phyloP scores from a whole-genome alignment of 2,797 vertebrate species.

The Coregonus suidteri region DNA sequence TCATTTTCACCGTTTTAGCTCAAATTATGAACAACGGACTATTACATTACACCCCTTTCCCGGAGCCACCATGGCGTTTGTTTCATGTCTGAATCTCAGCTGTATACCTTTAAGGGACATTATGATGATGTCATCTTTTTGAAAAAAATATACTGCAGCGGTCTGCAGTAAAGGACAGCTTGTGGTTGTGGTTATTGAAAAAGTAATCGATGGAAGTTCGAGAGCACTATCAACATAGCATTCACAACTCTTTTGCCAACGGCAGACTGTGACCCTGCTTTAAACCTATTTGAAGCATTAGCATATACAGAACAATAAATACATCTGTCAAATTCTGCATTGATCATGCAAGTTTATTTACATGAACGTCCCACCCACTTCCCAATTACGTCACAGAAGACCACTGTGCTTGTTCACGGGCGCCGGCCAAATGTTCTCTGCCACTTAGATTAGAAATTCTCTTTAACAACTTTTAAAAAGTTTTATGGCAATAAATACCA shows the following conservation, averaged over 20 bases:
- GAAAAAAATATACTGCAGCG: constrained; percentile 72
- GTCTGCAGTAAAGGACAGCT: neutral
- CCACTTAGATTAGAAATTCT: no score
- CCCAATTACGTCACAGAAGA: no score
- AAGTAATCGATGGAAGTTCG: neutral
- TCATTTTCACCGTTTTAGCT: neutral
- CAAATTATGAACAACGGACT: neutral
- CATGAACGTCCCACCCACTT: no score
- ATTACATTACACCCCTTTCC: neutral
- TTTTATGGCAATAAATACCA: no score
- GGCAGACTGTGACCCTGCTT: neutral
- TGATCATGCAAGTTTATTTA: no score
- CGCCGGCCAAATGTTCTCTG: no score
- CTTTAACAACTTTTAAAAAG: no score
- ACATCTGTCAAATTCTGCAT: neutral
- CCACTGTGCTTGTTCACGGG: no score
- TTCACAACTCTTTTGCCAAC: neutral
- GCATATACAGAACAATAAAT: neutral
- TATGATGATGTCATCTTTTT: constrained; percentile 75
- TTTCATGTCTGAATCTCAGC: neutral
- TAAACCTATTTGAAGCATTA: neutral
- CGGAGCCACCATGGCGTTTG: neutral
- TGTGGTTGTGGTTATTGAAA: neutral
- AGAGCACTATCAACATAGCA: neutral
- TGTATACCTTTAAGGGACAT: constrained; percentile 24